phyloP scores from a whole-genome alignment of 2,113 vertebrate species.

The Sebastes fasciatus region DNA sequence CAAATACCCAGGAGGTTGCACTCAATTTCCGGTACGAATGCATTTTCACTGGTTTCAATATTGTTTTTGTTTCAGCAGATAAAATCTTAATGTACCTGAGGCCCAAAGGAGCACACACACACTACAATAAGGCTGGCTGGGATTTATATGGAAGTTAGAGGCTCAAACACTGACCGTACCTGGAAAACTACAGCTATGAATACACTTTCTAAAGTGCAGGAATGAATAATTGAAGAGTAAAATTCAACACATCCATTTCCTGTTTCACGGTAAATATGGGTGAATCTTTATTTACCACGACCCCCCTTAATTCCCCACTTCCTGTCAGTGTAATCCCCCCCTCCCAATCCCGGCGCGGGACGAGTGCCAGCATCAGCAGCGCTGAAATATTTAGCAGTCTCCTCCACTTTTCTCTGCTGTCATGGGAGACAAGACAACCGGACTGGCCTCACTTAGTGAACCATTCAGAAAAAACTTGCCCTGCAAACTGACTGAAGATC shows the following conservation, averaged over 20 bases:
- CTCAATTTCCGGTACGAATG: slow-evolving; percentile 52
- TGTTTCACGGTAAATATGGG: slow-evolving; percentile 71
- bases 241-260: slow-evolving; percentile 72
- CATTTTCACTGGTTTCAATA: slow-evolving; percentile 45
- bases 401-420: slow-evolving; percentile 64
- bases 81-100: slow-evolving; percentile 46
- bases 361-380: slow-evolving; percentile 70
- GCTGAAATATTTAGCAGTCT: slow-evolving; percentile 81
- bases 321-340: slow-evolving; percentile 52
- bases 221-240: slow-evolving; percentile 73
- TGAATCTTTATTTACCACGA: slow-evolving; percentile 73
- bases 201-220: slow-evolving; percentile 64
- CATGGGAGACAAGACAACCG: slow-evolving; percentile 60
- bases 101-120: slow-evolving; percentile 2
- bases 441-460: slow-evolving; percentile 54
- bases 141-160: slow-evolving; percentile 21
- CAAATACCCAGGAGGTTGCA: slow-evolving; percentile 55
- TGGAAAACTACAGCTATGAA: slow-evolving; percentile 48
- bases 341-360: slow-evolving; percentile 40
- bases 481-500: slow-evolving; percentile 50
- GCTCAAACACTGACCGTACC: slow-evolving; percentile 32
- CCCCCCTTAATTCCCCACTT: slow-evolving; percentile 63
- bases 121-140: slow-evolving; percentile 17
- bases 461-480: slow-evolving; percentile 41
- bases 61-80: slow-evolving; percentile 58